A percentile compares a stretch with the other conserved stretches of the same genome.
These are phyloP conservation scores for Misgurnus mizolepis DNA, from an alignment of 2,113 vertebrate species.

Conservation along the genomic window DNA sequence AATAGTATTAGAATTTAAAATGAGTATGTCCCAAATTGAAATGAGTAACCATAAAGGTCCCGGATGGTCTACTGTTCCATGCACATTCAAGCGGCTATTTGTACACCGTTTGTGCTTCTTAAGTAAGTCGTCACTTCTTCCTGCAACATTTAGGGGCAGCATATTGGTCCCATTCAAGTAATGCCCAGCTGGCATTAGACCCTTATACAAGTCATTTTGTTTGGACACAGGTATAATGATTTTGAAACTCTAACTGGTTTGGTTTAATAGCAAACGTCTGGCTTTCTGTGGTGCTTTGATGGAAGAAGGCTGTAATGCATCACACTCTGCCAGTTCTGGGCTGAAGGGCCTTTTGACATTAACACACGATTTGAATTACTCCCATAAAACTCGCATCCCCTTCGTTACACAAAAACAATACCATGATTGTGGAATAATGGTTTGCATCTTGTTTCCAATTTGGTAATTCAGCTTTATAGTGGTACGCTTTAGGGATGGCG, in stretches of 20 bases:
- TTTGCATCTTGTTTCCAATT: conserved; percentile 7
- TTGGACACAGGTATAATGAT: background rate
- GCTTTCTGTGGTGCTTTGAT: background rate
- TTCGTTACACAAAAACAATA: conserved; percentile 15
- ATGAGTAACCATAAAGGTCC: too few species aligned
- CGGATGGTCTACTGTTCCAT: too few species aligned
- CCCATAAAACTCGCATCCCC: background rate
- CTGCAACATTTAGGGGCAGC: background rate
- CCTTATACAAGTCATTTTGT: background rate
- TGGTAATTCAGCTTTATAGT: conserved; percentile 4
- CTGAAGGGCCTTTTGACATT: background rate
- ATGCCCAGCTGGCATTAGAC: background rate
- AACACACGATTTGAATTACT: conserved; percentile 10
- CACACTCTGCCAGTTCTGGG: background rate
- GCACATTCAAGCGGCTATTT: too few species aligned
- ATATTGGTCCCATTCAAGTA: background rate
- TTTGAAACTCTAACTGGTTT: background rate
- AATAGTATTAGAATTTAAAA: too few species aligned
- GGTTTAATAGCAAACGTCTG: background rate
- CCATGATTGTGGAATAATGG: conserved; percentile 13
- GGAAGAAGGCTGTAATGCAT: conserved; percentile 21
- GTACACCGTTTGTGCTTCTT: too few species aligned
- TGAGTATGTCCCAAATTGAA: too few species aligned
- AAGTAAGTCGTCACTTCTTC: background rate
- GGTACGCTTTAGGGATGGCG: background rate